Evolutionary conservation across 2,113 vertebrate species (phyloP).

Genomic region (Eulemur rufifrons): DNA sequence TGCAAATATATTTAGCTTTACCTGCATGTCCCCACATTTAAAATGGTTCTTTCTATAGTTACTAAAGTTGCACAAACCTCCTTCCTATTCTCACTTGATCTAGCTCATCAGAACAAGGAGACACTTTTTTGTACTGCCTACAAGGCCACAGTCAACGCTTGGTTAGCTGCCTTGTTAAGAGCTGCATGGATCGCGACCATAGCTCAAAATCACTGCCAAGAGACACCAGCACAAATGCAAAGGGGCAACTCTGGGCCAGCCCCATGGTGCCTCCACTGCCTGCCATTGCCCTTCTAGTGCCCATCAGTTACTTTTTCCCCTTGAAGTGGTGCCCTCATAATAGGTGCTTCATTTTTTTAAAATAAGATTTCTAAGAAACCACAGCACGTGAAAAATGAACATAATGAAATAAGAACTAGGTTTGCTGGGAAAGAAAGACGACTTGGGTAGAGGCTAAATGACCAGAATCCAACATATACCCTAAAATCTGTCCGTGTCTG

Average conservation of each 20-base stretch:
- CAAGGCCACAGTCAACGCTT: not conserved
- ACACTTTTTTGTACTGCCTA: not conserved
- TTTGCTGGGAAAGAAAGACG: not conserved
- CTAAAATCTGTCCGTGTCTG: not conserved
- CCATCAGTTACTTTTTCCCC: not conserved
- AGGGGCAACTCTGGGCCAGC: not conserved
- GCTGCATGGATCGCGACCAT: not conserved
- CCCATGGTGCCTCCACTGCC: rapidly evolving
- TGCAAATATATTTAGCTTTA: not conserved
- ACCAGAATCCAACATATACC: not conserved
- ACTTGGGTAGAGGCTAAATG: not conserved
- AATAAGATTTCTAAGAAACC: slow-evolving; percentile 10
- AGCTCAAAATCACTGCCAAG: not conserved
- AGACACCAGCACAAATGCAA: not conserved
- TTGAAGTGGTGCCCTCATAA: not conserved
- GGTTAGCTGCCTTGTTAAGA: not conserved
- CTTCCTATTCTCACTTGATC: not conserved
- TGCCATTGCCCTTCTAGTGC: not conserved
- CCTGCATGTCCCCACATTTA: not conserved
- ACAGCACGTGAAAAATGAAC: not conserved
- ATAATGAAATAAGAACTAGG: not conserved
- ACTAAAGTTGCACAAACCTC: not conserved
- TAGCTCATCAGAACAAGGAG: not conserved
- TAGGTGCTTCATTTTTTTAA: not conserved
- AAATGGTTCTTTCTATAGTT: not conserved